Conservation (phyloP, 2,113 vertebrate species). For the Urocynchramus pylzowi region DNA sequence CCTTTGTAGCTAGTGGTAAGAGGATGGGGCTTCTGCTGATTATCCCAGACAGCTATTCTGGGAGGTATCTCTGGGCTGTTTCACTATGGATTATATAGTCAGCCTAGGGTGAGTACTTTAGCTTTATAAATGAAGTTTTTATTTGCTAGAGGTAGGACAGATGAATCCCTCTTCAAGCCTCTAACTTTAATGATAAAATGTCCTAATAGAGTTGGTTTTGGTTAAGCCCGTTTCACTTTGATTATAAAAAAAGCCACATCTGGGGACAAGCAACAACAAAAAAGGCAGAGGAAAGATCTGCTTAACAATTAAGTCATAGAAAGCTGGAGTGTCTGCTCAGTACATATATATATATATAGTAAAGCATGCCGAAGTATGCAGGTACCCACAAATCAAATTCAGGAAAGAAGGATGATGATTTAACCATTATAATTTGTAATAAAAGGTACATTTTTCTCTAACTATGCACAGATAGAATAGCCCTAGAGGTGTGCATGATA, state of each 20-base stretch:
- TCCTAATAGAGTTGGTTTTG: not conserved
- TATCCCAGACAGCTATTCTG: not conserved
- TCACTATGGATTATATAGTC: not conserved
- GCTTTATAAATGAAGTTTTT: not conserved
- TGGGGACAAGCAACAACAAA: too few species aligned
- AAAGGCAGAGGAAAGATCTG: not conserved
- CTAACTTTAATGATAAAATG: not conserved
- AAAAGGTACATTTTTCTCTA: not conserved
- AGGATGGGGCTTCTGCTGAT: not conserved
- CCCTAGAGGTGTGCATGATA: not conserved
- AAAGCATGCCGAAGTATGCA: not conserved
- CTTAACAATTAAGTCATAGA: not conserved
- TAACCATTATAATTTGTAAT: not conserved
- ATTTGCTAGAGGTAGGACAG: not conserved
- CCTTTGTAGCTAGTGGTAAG: not conserved
- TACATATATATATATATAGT: not conserved
- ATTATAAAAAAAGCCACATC: not conserved
- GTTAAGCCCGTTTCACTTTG: not conserved
- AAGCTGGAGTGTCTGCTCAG: not conserved
- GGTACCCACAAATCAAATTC: not conserved
- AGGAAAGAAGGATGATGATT: not conserved
- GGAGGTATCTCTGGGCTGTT: not conserved
- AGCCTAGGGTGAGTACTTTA: not conserved
- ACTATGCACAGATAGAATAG: not conserved
- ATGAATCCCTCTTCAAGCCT: not conserved